Base-by-base conservation (phyloP, 2,888 invertebrate species). In the Parasteatoda lunata region DNA sequence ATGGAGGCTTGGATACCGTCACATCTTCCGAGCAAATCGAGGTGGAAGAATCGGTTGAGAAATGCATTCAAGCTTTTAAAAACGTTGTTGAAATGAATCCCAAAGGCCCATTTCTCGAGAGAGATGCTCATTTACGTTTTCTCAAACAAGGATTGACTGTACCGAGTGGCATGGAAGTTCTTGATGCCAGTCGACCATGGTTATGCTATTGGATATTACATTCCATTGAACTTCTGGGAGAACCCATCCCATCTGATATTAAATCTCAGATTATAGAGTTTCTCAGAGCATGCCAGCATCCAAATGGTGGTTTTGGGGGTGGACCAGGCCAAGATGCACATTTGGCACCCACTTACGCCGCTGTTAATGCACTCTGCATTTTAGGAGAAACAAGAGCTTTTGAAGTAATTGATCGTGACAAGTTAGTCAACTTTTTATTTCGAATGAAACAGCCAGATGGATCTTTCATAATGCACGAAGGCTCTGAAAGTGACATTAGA, bases 121-220 rank as follows among this genome's bases (percentile, higher is more conserved):
- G 86, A 76, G 86, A 84, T 9, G 52, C 80, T n/a, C 89, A 89
- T 64, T 47, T 88, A 13, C 54, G 68, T 1, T 89, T 89, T 77
- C 77, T 89, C 15, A 85, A 89, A 59, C 80, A 89, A 65, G 89
- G 89, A 4, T 64, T 89, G 2, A 54, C 13, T n/a, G 15, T 78
- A 30, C 87, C 88, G n/a, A 52, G 83, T n/a, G 66, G 80, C 51
- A 59, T 84, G 48, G 77, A 88, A 68, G 95, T 95, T 91, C 93
- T 99, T 89, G 99, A 99, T 94, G 96, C 97, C 9, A 98, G 98
- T 92, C 94, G 98, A 90, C 95, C 99, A 7, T 99, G 99, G 99
- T 93, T 99, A 88, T 95, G 97, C 90, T 99, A 98, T 92, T 99
- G 99, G 99, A 97, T 97, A 89, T 92, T 98, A 59, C 98, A 99